These are phyloP conservation scores for Myotis vivesi DNA, from an alignment of 2,797 vertebrate species.

Conservation along the genomic window DNA sequence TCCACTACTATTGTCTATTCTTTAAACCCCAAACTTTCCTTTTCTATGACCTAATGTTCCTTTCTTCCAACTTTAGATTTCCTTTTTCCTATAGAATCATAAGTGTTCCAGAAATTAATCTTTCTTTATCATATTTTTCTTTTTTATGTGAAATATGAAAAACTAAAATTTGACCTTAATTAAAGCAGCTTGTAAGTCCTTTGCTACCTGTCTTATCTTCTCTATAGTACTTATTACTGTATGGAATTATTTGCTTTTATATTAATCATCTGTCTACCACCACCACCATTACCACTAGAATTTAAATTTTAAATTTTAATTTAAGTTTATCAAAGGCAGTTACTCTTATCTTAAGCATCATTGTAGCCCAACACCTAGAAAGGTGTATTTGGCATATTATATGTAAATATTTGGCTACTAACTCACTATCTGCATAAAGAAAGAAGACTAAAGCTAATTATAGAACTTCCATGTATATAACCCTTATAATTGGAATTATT, in stretches of 20 bases:
- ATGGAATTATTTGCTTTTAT: not conserved
- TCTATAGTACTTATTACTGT: not conserved
- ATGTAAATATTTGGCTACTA: not conserved
- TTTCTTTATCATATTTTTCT: not conserved
- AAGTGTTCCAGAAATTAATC: constrained; percentile 35
- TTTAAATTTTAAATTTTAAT: not conserved
- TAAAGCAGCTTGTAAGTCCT: not conserved
- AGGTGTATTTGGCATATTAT: not conserved
- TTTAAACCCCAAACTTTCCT: not conserved
- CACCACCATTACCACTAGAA: not conserved
- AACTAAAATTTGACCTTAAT: not conserved
- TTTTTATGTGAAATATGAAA: constrained; percentile 3
- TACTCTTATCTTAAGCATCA: not conserved
- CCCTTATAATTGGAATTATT: not conserved
- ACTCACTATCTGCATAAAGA: not conserved
- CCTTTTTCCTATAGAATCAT: not conserved
- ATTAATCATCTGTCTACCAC: not conserved
- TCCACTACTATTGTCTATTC: not conserved
- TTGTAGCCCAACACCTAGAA: not conserved
- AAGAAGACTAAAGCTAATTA: not conserved
- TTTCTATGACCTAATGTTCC: not conserved
- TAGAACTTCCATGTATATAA: not conserved
- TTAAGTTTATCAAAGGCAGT: not conserved
- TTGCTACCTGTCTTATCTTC: constrained; percentile 5
- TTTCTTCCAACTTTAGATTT: constrained; percentile 42